Evolutionary conservation across 2,797 vertebrate species (phyloP), one percentile per base, ranked within the genome.

Genomic region (Pseudomugil tenellus): DNA sequence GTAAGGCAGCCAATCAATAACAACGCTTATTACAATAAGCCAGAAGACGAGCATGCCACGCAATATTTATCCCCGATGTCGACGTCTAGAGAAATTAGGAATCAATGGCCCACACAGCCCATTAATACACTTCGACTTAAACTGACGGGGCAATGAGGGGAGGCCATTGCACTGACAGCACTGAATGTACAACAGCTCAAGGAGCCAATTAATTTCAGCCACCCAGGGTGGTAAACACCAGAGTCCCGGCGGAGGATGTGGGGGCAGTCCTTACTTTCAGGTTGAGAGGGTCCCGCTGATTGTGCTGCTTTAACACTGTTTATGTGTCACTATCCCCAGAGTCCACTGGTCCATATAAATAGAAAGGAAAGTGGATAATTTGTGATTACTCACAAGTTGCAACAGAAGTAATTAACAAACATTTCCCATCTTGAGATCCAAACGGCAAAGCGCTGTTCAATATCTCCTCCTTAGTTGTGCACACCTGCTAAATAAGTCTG

Each of bases 91-190:
- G 95, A 95, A 96, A 96, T 96, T 96, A 95, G 94, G 95, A 96
- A 97, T 96, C 96, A 95, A 97, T 96, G 95, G 94, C 91, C 94
- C 94, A 92, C 95, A 92, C 88, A 95, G 91, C 88, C 94, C 94
- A 96, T 97, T 96, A 96, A 97, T 96, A 96, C 90, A 92, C 92
- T 87, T 87, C 78, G 89, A 90, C 90, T 86, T 89, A 87, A 85
- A 89, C 89, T 89, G 90, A 92, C 86, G 83, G 91, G 81, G 87
- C 86, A 88, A 90, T 82, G 89, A 90, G 89, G 80, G 79, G 72
- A 76, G 80, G 79, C 79, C 84, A 72, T 69, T 56, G 70, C 78
- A 57, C 59, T 72, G 85, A 84, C 79, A 64, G 72, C 73, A 58
- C 70, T 61, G 66, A 75, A 81, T 63, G 67, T 84, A 87, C 84